phyloP scores from a whole-genome alignment of 2,113 vertebrate species.

The Ceratotherium simum region DNA sequence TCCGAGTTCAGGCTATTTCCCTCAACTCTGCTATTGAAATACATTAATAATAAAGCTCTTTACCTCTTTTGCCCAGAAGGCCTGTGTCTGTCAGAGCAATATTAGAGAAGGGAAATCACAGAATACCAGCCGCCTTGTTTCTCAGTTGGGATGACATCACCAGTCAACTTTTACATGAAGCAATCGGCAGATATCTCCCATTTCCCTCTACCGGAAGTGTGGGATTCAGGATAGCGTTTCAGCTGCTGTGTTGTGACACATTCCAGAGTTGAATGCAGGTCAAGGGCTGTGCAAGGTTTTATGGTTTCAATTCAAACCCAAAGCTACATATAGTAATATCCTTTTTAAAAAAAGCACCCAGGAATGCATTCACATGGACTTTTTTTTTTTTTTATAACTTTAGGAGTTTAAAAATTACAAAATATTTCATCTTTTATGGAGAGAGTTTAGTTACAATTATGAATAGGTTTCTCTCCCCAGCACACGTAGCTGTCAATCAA shows the following conservation, averaged over 20 bases:
- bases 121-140: background rate
- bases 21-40: slow-evolving; percentile 44
- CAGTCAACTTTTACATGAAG: slow-evolving; percentile 49
- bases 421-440: slow-evolving; percentile 55
- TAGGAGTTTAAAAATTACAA: slow-evolving; percentile 28
- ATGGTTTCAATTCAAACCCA: slow-evolving; percentile 58
- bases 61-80: background rate
- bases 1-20: slow-evolving; percentile 17
- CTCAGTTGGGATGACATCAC: background rate
- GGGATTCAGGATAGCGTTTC: slow-evolving; percentile 75
- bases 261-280: slow-evolving; percentile 55
- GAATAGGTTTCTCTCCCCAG: slow-evolving; percentile 49
- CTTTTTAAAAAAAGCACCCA: background rate
- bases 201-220: slow-evolving; percentile 77
- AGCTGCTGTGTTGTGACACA: slow-evolving; percentile 71
- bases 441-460: slow-evolving; percentile 51
- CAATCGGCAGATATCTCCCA: background rate
- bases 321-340: background rate
- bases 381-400: background rate
- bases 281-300: slow-evolving; percentile 67
- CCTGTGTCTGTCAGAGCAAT: slow-evolving; percentile 33
- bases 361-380: background rate
- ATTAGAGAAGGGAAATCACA: background rate
- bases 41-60: background rate
- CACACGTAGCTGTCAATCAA: slow-evolving; percentile 85